These are phyloP conservation scores for Dusona sp. DNA, from an alignment of 2,888 invertebrate genomes.

Conservation along the genomic window DNA sequence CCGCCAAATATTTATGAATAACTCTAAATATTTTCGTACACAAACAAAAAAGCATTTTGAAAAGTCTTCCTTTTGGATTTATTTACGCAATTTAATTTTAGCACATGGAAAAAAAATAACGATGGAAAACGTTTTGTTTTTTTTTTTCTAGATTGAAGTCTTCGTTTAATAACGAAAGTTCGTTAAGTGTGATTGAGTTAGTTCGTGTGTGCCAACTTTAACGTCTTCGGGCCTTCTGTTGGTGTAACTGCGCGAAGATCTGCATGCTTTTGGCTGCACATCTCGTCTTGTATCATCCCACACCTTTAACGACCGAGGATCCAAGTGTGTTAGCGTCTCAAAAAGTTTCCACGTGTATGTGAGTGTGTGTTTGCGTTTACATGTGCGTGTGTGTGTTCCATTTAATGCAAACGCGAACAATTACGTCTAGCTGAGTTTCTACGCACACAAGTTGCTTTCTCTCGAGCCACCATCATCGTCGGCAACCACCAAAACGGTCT, in stretches of 20 bases:
- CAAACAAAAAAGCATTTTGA: background rate
- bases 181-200: constrained; percentile 71
- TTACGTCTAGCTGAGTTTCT: constrained; percentile 53
- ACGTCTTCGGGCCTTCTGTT: constrained; percentile 43
- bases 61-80: background rate
- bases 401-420: constrained; percentile 70
- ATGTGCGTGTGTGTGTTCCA: constrained; percentile 51
- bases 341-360: constrained; percentile 66
- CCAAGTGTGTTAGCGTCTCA: constrained; percentile 66
- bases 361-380: constrained; percentile 60
- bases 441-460: constrained; percentile 19
- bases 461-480: constrained; percentile 27
- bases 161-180: constrained; percentile 75
- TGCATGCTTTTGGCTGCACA: constrained; percentile 33
- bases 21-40: background rate
- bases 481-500: constrained; percentile 43
- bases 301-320: constrained; percentile 13
- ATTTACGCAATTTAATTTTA: background rate
- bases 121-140: background rate
- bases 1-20: background rate
- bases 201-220: constrained; percentile 45
- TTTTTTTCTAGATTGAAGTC: constrained; percentile 2
- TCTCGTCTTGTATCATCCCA: constrained; percentile 24
- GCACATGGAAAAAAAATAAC: background rate
- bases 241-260: constrained; percentile 51